Conservation (phyloP, 2,888 invertebrate species). For the Diarsia rubi region DNA sequence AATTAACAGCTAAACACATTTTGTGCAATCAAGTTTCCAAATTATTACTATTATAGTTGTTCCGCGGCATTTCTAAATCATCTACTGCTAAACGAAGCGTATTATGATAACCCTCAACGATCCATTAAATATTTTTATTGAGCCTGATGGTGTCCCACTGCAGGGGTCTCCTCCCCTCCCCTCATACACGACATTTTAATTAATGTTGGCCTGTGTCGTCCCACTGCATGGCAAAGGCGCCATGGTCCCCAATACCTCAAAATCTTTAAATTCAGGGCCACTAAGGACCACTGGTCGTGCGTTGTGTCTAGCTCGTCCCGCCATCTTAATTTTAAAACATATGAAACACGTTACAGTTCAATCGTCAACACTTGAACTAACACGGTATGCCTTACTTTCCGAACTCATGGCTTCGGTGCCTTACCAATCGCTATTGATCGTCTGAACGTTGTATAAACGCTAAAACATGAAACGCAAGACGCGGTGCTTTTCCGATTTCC, state of each 20-base stretch:
- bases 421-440: conserved; percentile 26
- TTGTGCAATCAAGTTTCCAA: neutral
- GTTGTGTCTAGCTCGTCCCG: no score
- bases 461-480: conserved; percentile 9
- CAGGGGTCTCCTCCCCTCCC: no score
- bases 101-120: neutral
- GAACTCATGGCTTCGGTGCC: neutral
- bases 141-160: neutral
- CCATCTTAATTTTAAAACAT: neutral
- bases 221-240: no score
- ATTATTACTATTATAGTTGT: neutral
- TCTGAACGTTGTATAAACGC: neutral
- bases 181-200: neutral
- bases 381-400: neutral
- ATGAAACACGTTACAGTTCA: neutral
- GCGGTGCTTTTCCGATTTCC: conserved; percentile 41
- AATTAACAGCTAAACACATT: neutral
- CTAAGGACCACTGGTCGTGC: no score
- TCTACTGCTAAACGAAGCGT: neutral
- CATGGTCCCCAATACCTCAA: no score
- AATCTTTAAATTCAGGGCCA: no score
- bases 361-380: neutral
- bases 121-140: neutral
- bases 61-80: neutral
- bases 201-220: neutral